phyloP scores from a whole-genome alignment of 2,797 vertebrate genomes.

The Zenarchopterus dispar region DNA sequence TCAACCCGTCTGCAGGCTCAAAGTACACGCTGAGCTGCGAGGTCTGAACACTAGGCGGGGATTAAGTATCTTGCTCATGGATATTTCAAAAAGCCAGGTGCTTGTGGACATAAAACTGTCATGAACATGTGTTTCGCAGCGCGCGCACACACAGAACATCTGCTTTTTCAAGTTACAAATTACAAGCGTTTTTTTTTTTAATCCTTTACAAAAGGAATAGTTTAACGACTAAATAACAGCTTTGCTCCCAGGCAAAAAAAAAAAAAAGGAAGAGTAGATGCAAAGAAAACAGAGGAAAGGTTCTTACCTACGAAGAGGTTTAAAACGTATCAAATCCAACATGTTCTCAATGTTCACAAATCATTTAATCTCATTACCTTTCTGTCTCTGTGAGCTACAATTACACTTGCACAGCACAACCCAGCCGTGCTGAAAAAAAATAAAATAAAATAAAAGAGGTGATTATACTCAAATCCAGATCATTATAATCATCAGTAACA shows the following conservation, averaged over 20 bases:
- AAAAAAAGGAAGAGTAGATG: not conserved
- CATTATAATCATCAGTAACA: constrained; percentile 29
- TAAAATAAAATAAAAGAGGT: constrained; percentile 9
- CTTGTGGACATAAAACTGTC: constrained; percentile 5
- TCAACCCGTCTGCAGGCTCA: not conserved
- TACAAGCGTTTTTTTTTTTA: not conserved
- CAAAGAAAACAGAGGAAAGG: constrained; percentile 10
- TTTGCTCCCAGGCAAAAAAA: constrained; percentile 13
- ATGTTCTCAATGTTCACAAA: not conserved
- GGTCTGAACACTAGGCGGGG: constrained; percentile 15
- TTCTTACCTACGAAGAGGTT: constrained; percentile 23
- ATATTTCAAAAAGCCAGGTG: constrained; percentile 24
- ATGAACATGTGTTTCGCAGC: constrained; percentile 15
- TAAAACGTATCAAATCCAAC: constrained; percentile 17
- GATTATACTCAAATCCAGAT: constrained; percentile 68
- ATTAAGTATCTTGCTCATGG: constrained; percentile 33
- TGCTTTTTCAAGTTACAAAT: constrained; percentile 2
- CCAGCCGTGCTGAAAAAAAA: constrained; percentile 42
- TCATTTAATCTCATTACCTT: constrained; percentile 26
- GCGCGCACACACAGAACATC: not conserved
- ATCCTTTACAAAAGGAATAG: constrained; percentile 1
- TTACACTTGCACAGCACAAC: constrained; percentile 34
- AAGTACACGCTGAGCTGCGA: constrained; percentile 9
- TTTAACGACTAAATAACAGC: constrained; percentile 18
- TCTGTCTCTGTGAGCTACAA: constrained; percentile 71